Conservation (phyloP, 2,113 vertebrate genomes). For the Zosterops lateralis region DNA sequence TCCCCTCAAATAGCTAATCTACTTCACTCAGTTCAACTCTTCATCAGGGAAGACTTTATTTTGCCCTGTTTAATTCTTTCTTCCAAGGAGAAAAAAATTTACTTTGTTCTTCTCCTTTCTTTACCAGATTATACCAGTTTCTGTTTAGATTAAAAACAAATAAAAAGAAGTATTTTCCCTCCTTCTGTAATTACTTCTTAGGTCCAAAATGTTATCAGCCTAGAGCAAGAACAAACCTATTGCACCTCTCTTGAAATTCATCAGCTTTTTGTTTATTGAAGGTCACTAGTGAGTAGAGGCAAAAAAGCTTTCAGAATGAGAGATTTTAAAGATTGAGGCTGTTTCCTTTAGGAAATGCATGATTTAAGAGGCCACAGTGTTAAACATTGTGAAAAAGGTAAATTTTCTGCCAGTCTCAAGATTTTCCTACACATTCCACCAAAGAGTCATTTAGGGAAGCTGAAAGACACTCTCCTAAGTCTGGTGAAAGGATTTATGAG, state of each 20-base stretch:
- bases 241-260: conserved; percentile 1
- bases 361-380: not conserved
- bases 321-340: not conserved
- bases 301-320: not conserved
- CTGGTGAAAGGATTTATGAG: not conserved
- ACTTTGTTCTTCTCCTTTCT: not conserved
- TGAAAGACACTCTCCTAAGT: not conserved
- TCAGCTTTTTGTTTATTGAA: conserved; percentile 28
- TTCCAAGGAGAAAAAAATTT: not conserved
- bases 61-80: not conserved
- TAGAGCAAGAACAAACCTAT: conserved; percentile 2
- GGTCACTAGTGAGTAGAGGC: not conserved
- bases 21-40: not conserved
- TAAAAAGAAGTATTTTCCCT: not conserved
- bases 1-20: not conserved
- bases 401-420: not conserved
- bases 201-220: conserved; percentile 8
- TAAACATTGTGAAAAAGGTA: not conserved
- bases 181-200: conserved; percentile 22
- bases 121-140: not conserved
- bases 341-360: not conserved
- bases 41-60: not conserved
- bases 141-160: conserved; percentile 7
- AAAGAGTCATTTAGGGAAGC: not conserved
- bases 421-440: not conserved